A percentile compares a stretch with the other conserved stretches of the same genome.
These are phyloP conservation scores for Zygaena filipendulae DNA, from an alignment of 2,888 invertebrate genomes.

Conservation along the genomic window DNA sequence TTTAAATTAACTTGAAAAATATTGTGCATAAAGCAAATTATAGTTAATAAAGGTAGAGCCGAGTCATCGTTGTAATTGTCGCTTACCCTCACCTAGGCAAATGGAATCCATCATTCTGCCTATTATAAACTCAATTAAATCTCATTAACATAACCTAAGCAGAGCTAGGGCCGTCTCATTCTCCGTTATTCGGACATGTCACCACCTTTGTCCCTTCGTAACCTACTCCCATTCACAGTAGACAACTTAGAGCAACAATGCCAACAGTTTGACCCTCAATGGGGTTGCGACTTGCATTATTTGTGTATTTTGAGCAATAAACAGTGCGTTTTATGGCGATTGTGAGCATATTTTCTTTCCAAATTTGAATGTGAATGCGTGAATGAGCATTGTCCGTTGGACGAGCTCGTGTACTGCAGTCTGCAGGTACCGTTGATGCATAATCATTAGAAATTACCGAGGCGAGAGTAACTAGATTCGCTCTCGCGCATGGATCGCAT, in stretches of 20 bases:
- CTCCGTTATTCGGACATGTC: constrained; percentile 47
- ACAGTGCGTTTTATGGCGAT: constrained; percentile 67
- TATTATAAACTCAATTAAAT: constrained; percentile 69
- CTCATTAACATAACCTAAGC: constrained; percentile 59
- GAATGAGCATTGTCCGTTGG: constrained; percentile 66
- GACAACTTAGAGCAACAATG: constrained; percentile 60
- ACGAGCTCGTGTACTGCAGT: constrained; percentile 62
- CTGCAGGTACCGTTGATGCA: constrained; percentile 57
- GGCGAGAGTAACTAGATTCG: constrained; percentile 33
- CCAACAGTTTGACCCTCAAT: constrained; percentile 59
- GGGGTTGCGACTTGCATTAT: constrained; percentile 48
- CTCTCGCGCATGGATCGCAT: constrained; percentile 30
- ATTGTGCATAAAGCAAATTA: no score
- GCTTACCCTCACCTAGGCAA: constrained; percentile 27
- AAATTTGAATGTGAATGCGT: constrained; percentile 55
- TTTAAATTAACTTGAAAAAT: no score
- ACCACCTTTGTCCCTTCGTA: constrained; percentile 61
- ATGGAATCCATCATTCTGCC: constrained; percentile 47
- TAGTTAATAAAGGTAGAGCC: constrained; percentile 21
- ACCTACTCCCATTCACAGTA: constrained; percentile 50
- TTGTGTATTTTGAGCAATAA: constrained; percentile 69
- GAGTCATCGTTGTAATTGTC: constrained; percentile 53
- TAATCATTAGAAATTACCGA: constrained; percentile 58
- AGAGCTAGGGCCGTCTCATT: constrained; percentile 35
- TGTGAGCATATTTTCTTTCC: constrained; percentile 38